Base-by-base conservation (phyloP, 2,797 vertebrate species). In the Schizopygopsis pylzovi region DNA sequence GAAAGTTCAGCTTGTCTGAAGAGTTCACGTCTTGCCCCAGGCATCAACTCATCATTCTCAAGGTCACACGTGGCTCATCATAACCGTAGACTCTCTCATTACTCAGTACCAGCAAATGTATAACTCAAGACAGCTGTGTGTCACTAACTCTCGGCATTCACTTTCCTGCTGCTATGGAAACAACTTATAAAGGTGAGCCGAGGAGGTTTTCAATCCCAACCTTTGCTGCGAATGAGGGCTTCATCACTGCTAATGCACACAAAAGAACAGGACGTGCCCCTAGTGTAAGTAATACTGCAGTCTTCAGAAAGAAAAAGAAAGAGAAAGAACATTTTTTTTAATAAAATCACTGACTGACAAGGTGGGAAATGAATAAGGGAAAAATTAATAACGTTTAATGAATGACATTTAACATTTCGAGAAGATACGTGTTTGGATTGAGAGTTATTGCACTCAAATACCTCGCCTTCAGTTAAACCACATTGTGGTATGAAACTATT, bases 161-260 rank as follows among this genome's bases (percentile, higher is more conserved):
- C 68, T 49, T 79, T 73, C 54, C 77, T 3, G 84, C 84, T 85
- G 77, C 84, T 85, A 85, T 85, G 84, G 77, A 80, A 85, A 85
- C 84, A 63, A 79, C 33, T 80, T 59, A 63, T 47, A 72, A 80
- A 80, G 76, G 84, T 80, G 52, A 85, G 67, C 52, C 11, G 49
- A 59, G 75, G 37, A 68, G 83, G 75, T 84, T 84, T 79, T 68
- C 25, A 84, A 41, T 41, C 39, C 39, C 4, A 59, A 56, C 11
- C 45, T 79, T 4, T 22, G 52, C 75, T 54, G 71, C 10, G 56
- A 83, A 83, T 49, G 9, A 49, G 22, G 45, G 61, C 37, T 68
- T 39, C 39, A 70, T 70, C 61, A 25, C 22, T 77, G 59, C 82
- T 76, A 25, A 9, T 22, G 0, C 13, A 15, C 71, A 75, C 71